These are phyloP conservation scores for Platyura marginata DNA, from an alignment of 1,140 invertebrate genomes.

Conservation along the genomic window DNA sequence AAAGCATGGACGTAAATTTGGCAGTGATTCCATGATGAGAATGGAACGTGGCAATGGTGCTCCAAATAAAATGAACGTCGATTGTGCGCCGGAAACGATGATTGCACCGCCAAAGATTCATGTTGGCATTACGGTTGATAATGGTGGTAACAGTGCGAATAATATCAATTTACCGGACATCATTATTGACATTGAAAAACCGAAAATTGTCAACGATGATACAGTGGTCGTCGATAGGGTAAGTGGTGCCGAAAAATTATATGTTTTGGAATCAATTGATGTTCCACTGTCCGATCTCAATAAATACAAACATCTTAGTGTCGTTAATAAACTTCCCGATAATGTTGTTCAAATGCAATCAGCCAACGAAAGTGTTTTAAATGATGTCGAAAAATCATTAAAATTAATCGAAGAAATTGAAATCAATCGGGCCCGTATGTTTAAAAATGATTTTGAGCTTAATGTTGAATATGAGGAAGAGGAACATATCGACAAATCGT, in stretches of 20 bases:
- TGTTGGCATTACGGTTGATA: constrained; percentile 3
- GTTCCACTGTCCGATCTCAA: constrained; percentile 9
- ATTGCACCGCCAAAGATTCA: constrained; percentile 4
- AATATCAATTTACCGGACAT: constrained; percentile 23
- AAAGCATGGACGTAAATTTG: neutral
- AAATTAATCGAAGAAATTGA: neutral
- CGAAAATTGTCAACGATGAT: constrained; percentile 2
- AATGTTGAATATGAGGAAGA: neutral
- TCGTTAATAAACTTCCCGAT: constrained; percentile 2
- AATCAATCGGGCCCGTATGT: neutral
- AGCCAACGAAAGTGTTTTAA: neutral
- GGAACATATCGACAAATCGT: neutral
- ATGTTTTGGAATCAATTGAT: constrained; percentile 21
- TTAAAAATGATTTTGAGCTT: neutral
- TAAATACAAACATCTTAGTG: constrained; percentile 3
- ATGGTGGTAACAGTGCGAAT: neutral
- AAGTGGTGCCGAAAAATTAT: constrained; percentile 7
- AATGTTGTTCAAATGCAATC: neutral
- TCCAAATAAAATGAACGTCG: neutral
- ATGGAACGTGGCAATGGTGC: neutral
- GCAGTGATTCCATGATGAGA: neutral
- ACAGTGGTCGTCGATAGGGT: neutral
- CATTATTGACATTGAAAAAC: constrained; percentile 20
- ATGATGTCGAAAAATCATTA: neutral
- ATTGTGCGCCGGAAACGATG: neutral